A percentile compares a stretch with the other conserved stretches of the same genome.
Evolutionary conservation across 2,113 vertebrate genomes (phyloP).

Genomic region (Urocynchramus pylzowi): DNA sequence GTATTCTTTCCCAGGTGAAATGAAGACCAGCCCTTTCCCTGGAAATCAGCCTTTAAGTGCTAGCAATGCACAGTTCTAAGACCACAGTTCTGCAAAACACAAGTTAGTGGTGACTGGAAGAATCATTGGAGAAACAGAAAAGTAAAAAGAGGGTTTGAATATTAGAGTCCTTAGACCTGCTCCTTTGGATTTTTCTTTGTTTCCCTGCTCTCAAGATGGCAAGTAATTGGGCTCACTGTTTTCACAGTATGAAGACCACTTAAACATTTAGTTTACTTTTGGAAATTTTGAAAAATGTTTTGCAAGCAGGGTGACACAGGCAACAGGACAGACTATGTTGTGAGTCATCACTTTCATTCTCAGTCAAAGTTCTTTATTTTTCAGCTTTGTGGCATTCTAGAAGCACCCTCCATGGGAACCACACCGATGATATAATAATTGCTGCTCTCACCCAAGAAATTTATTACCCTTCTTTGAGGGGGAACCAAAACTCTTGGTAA

Average conservation of each 20-base stretch:
- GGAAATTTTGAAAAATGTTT: neutral
- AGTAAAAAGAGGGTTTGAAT: neutral
- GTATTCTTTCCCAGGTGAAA: neutral
- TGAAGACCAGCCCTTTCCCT: neutral
- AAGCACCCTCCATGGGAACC: neutral
- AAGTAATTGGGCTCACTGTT: neutral
- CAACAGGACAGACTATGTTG: neutral
- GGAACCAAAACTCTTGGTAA: conserved; percentile 1
- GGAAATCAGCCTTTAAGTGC: neutral
- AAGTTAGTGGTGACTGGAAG: neutral
- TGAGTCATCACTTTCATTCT: conserved; percentile 12
- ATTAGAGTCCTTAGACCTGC: neutral
- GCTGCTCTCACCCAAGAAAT: neutral
- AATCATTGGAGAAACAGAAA: neutral
- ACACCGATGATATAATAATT: neutral
- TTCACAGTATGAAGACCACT: neutral
- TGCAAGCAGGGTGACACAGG: neutral
- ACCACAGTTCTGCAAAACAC: neutral
- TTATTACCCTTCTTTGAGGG: neutral
- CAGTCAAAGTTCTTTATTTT: conserved; percentile 29
- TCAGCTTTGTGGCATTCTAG: neutral
- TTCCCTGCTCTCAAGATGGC: neutral
- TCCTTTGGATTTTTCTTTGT: neutral
- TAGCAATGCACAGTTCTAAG: neutral
- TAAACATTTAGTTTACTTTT: neutral